Evolutionary conservation across 2,113 vertebrate species (phyloP).

Genomic region (Nestor notabilis): DNA sequence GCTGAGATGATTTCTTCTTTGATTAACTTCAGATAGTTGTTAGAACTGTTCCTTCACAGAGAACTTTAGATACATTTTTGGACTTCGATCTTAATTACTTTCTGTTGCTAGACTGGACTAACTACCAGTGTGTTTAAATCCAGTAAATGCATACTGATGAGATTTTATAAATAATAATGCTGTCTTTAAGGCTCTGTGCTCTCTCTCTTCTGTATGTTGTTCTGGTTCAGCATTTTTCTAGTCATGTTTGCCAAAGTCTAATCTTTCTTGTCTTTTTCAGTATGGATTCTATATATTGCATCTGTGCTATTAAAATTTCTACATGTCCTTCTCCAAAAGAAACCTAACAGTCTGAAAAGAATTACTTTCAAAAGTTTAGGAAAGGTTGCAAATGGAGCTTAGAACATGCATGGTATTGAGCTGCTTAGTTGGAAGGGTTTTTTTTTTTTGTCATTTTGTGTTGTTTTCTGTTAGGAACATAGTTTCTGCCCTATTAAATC

Average conservation of each 20-base stretch:
- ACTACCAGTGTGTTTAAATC: background rate
- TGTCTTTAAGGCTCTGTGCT: background rate
- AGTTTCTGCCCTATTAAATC: background rate
- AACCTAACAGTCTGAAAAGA: background rate
- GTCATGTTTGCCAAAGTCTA: background rate
- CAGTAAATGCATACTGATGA: background rate
- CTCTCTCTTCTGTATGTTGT: background rate
- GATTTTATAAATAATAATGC: background rate
- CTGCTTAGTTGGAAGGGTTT: background rate
- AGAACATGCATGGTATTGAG: background rate
- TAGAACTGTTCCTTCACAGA: background rate
- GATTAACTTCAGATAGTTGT: conserved; percentile 54
- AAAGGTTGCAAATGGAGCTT: background rate
- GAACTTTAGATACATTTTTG: conserved; percentile 1
- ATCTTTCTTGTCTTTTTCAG: background rate
- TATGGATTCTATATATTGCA: background rate
- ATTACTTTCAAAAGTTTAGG: background rate
- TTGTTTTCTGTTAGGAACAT: background rate
- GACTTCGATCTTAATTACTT: conserved; percentile 15
- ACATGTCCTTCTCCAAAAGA: background rate
- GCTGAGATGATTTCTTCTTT: conserved; percentile 49
- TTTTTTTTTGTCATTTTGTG: background rate
- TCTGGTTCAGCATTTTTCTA: background rate
- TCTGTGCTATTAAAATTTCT: background rate
- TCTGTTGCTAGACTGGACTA: background rate